A percentile compares a stretch with the other conserved stretches of the same genome.
Evolutionary conservation across 64 coral and sea anemone species (phyloP).

Genomic region (Actinia tenebrosa): DNA sequence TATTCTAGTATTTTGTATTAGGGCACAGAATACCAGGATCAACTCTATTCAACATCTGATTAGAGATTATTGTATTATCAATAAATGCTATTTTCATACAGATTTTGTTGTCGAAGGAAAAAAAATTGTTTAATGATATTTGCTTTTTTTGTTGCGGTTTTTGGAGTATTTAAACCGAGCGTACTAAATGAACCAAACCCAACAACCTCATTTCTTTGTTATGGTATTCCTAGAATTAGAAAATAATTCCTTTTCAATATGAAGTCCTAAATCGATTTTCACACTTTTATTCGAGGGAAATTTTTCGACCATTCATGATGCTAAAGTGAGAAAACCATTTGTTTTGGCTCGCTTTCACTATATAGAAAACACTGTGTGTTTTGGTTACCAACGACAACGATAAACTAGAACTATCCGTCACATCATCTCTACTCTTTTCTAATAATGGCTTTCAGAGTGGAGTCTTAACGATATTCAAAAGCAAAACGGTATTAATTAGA

Average conservation of each 20-base stretch:
- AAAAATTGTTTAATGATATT: neutral
- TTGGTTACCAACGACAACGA: neutral
- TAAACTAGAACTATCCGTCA: neutral
- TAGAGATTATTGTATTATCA: neutral
- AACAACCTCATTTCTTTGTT: too few species aligned
- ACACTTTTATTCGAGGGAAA: neutral
- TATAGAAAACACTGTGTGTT: neutral
- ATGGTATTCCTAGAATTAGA: too few species aligned
- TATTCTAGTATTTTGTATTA: neutral
- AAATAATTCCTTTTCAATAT: too few species aligned
- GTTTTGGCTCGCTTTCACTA: neutral
- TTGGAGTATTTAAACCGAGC: too few species aligned
- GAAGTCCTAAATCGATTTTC: neutral
- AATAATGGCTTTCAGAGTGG: neutral
- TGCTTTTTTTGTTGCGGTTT: too few species aligned
- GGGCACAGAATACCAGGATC: neutral
- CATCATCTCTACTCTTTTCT: neutral
- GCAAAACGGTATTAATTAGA: neutral
- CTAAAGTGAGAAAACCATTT: neutral
- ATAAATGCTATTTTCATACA: neutral
- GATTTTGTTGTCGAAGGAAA: neutral
- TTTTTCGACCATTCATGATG: neutral
- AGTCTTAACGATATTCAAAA: neutral
- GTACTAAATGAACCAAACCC: too few species aligned
- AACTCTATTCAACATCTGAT: neutral